Percentiles rank a stretch among this genome's conserved stretches.
Conservation (phyloP, 1,140 invertebrate genomes). For the Trinorchestia longiramus region DNA sequence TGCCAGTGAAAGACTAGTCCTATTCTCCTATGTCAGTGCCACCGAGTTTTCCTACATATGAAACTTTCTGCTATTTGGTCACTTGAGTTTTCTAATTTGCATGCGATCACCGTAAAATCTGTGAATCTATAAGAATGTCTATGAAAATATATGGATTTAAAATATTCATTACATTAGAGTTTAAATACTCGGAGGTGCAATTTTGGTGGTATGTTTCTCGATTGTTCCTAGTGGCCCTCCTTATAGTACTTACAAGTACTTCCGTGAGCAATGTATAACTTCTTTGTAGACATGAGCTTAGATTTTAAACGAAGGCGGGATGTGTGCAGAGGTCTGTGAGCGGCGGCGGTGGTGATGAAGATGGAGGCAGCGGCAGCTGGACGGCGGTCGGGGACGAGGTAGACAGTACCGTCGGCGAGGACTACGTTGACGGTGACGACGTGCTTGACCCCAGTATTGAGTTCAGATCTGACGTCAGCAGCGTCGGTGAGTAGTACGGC, state of each 20-base stretch:
- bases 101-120: too few species aligned
- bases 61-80: not conserved
- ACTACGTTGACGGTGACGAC: constrained; percentile 65
- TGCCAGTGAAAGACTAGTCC: not conserved
- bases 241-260: not conserved
- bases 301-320: not conserved
- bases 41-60: not conserved
- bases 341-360: constrained; percentile 15
- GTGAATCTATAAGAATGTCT: too few species aligned
- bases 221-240: not conserved
- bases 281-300: not conserved
- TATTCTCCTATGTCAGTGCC: too few species aligned
- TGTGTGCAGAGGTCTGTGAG: not conserved
- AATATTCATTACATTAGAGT: too few species aligned
- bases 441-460: constrained; percentile 65
- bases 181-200: not conserved
- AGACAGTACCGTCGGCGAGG: constrained; percentile 65
- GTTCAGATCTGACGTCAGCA: constrained; percentile 65
- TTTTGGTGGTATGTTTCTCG: not conserved
- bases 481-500: constrained; percentile 56
- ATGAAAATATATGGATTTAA: too few species aligned
- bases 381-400: constrained; percentile 62
- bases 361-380: constrained; percentile 60
- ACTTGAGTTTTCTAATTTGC: not conserved
- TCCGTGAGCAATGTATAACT: not conserved